Percentiles rank a stretch among this genome's conserved stretches.
Conservation (phyloP, 2,888 invertebrate species). For the Morpho helenor region DNA sequence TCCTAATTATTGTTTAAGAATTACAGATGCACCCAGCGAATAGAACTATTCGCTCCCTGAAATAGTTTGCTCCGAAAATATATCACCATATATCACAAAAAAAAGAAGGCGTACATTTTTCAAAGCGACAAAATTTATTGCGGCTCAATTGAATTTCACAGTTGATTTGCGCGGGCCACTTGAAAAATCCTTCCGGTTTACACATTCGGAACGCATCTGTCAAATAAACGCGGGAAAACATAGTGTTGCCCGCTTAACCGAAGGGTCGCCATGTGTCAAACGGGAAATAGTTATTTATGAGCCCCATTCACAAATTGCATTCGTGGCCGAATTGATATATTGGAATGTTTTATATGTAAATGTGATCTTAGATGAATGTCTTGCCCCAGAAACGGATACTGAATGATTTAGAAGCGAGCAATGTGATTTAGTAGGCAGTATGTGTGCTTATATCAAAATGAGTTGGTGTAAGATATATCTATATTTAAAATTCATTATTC, state of each 20-base stretch:
- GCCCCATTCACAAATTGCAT: slow-evolving; percentile 75
- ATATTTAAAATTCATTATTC: no score
- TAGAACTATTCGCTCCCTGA: no score
- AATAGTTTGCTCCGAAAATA: slow-evolving; percentile 1
- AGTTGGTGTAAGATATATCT: no score
- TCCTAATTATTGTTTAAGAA: no score
- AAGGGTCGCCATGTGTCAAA: slow-evolving; percentile 73
- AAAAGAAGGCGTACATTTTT: slow-evolving; percentile 52
- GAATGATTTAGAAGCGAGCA: slow-evolving; percentile 52
- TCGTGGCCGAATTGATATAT: slow-evolving; percentile 77
- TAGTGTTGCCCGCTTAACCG: slow-evolving; percentile 48
- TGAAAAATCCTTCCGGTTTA: slow-evolving; percentile 67
- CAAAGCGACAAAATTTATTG: slow-evolving; percentile 64
- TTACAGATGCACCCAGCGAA: no score
- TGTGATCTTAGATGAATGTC: slow-evolving; percentile 64
- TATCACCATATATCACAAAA: slow-evolving; percentile 20
- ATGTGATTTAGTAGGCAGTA: slow-evolving; percentile 12
- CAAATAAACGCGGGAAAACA: slow-evolving; percentile 64
- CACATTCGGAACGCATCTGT: slow-evolving; percentile 68
- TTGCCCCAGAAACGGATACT: slow-evolving; percentile 66
- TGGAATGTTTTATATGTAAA: slow-evolving; percentile 77
- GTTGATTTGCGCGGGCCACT: slow-evolving; percentile 65
- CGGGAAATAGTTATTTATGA: slow-evolving; percentile 76
- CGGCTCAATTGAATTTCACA: slow-evolving; percentile 75
- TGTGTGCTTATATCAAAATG: no score